A percentile compares a stretch with the other conserved stretches of the same genome.
Conservation (phyloP, 2,888 invertebrate species). For the Acrocera orbiculus region DNA sequence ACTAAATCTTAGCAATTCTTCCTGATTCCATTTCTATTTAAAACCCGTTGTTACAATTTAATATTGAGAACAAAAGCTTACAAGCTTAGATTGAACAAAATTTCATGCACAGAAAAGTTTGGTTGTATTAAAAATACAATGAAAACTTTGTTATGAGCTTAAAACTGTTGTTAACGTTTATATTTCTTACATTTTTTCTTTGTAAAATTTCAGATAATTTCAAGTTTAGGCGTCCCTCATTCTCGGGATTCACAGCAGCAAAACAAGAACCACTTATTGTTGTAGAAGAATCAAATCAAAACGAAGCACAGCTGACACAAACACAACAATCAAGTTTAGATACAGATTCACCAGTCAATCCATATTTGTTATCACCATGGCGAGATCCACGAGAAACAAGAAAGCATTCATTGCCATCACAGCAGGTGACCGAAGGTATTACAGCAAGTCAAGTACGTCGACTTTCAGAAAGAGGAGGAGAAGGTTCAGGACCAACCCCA, state of each 20-base stretch:
- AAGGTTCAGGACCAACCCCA: conserved; percentile 55
- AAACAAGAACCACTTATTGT: conserved; percentile 62
- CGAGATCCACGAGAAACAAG: conserved; percentile 53
- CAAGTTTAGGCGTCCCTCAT: conserved; percentile 50
- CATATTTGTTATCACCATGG: conserved; percentile 67
- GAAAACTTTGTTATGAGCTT: no score
- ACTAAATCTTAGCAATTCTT: no score
- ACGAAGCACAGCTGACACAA: conserved; percentile 30
- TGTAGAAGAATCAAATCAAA: conserved; percentile 51
- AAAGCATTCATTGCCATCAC: conserved; percentile 70
- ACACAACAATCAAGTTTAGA: conserved; percentile 45
- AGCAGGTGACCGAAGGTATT: conserved; percentile 68
- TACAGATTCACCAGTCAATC: conserved; percentile 63
- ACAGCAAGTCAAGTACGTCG: conserved; percentile 75
- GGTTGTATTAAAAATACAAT: no score
- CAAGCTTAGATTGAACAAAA: no score
- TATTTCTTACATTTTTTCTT: not conserved
- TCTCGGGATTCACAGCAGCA: conserved; percentile 34
- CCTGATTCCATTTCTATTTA: no score
- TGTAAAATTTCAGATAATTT: conserved; percentile 22
- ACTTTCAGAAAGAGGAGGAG: conserved; percentile 60
- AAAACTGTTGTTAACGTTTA: no score
- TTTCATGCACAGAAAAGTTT: no score
- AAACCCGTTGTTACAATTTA: no score
- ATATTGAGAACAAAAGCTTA: no score